A percentile compares a stretch with the other conserved stretches of the same genome.
phyloP scores from a whole-genome alignment of 2,797 vertebrate species.

The Botia kubotai region DNA sequence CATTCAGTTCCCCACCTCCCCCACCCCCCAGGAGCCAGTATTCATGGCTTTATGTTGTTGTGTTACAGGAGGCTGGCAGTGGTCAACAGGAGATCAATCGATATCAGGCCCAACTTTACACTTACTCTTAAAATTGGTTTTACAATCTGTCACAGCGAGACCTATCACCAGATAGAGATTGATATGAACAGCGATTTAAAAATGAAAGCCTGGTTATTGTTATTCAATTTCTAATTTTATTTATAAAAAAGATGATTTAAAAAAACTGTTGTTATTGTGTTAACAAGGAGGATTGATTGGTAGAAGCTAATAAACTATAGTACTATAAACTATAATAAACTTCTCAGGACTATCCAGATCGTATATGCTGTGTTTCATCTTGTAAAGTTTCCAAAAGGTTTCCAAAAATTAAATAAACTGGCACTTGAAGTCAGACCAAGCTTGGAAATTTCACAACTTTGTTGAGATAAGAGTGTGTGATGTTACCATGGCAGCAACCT shows the following conservation, averaged over 20 bases:
- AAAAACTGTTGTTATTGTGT: no score
- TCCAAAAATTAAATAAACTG: not conserved
- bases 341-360: no score
- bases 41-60: conserved; percentile 45
- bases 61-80: conserved; percentile 48
- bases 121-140: conserved; percentile 40
- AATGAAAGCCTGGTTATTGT: not conserved
- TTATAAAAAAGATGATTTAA: no score
- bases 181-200: conserved; percentile 21
- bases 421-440: not conserved
- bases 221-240: no score
- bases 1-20: conserved; percentile 64
- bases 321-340: no score
- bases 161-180: conserved; percentile 26
- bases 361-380: no score
- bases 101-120: conserved; percentile 46
- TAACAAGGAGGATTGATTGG: no score
- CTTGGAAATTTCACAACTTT: not conserved
- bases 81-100: conserved; percentile 46
- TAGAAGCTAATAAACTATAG: no score
- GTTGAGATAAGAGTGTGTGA: not conserved
- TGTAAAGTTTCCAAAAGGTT: no score
- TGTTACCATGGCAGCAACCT: not conserved
- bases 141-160: conserved; percentile 39
- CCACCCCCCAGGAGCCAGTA: conserved; percentile 24